These are phyloP conservation scores for Elephas maximus DNA, from an alignment of 2,113 vertebrate genomes.

Conservation along the genomic window DNA sequence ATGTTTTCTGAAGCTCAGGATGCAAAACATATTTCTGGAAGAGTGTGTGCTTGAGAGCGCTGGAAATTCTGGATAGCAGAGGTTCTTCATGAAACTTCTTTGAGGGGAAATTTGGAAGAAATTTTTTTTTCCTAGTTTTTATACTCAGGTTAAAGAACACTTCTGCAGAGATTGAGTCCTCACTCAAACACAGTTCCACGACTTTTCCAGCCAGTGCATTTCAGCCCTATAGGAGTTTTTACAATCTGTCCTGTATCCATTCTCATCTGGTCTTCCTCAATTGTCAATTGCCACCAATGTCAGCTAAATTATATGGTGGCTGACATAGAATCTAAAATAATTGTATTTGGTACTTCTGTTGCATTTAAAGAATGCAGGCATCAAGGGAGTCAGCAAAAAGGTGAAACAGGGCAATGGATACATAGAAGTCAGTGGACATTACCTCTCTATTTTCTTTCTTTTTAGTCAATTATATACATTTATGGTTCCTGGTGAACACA, in stretches of 20 bases:
- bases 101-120: background rate
- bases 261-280: background rate
- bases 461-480: constrained; percentile 7
- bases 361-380: constrained; percentile 39
- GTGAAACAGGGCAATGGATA: constrained; percentile 33
- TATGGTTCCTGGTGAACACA: background rate
- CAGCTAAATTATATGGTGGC: background rate
- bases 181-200: background rate
- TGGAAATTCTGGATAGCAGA: constrained; percentile 24
- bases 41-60: background rate
- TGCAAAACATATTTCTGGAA: background rate
- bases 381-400: constrained; percentile 15
- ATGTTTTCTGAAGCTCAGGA: background rate
- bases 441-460: background rate
- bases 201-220: background rate
- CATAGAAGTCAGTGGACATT: background rate
- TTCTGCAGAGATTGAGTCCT: background rate
- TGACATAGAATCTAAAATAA: constrained; percentile 22
- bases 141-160: constrained; percentile 32
- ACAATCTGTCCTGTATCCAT: background rate
- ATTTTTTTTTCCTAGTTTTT: background rate
- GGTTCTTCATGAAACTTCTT: background rate
- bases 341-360: background rate
- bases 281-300: constrained; percentile 9
- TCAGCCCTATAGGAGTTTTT: background rate